Base-by-base conservation (phyloP, 1,140 invertebrate genomes). In the Trichonephila clavata region DNA sequence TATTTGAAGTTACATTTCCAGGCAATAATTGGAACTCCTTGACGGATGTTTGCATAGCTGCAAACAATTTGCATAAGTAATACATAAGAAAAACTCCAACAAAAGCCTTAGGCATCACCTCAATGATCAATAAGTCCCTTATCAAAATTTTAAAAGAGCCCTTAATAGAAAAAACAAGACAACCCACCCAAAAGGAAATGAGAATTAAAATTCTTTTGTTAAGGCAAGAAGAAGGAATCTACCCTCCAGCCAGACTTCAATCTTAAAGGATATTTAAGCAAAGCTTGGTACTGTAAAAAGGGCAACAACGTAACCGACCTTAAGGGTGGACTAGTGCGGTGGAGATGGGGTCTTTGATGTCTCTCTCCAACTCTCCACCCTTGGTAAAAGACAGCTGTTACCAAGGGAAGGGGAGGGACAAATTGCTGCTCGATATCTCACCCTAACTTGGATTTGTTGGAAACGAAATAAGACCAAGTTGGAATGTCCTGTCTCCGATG, bases 351-450 rank as follows among this genome's bases (percentile, higher is more conserved):
- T 77, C 50, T 90, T 80, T 90, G 68, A 80, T 80, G 71, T 90
- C n/a, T 81, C 88, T 81, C 59, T 80, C 71, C 43, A 21, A 71
- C 43, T 16, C n/a, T n/a, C 81, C 43, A 59, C 43, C 43, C 81
- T 24, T 84, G 71, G 88, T 80, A 90, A 90, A 61, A 60, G 88
- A 90, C 88, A 90, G 88, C 88, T 90, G 88, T 81, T 80, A 61
- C 88, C 24, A 39, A 50, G 13, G 50, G 57, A 50, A 43, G 71
- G 81, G 88, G 59, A 32, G 57, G 88, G 57, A 20, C 68, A 90
- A 90, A 90, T 90, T 61, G 71, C 68, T 90, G 68, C 71, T 90
- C 77, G 68, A 81, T 90, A 90, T 80, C 59, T 90, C 71, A 59
- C 68, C 57, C 88, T 57, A 59, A 84, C 43, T 57, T 57, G 81